Evolutionary conservation across 23 tunicate genomes (phyloP).

Genomic region (Pegea sp.): DNA sequence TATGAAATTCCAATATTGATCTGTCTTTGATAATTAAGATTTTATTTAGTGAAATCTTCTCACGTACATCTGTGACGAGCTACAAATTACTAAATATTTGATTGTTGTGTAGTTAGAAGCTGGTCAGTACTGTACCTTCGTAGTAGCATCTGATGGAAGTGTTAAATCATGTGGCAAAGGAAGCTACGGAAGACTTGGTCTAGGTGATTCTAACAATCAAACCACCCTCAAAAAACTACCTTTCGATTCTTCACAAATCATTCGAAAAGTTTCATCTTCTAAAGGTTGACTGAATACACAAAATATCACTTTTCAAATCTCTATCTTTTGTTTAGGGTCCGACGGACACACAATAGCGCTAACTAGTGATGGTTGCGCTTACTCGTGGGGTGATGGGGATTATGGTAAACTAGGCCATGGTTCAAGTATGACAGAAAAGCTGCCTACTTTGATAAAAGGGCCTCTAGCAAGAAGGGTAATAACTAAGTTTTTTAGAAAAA

Average conservation of each 20-base stretch:
- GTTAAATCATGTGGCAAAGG: conserved; percentile 96
- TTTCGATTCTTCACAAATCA: conserved; percentile 28
- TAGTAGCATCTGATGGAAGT: conserved; percentile 33
- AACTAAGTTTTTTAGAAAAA: neutral
- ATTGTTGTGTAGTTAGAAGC: conserved; percentile 87
- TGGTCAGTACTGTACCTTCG: conserved; percentile 97
- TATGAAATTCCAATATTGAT: too few species aligned
- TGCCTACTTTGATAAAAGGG: conserved; percentile 50
- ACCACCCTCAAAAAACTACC: conserved; percentile 31
- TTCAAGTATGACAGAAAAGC: conserved; percentile 62
- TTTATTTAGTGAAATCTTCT: too few species aligned
- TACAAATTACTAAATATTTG: too few species aligned
- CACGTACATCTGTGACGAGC: too few species aligned
- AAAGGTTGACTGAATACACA: too few species aligned
- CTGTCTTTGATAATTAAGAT: too few species aligned
- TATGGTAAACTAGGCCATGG: conserved; percentile 96
- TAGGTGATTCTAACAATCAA: conserved; percentile 96
- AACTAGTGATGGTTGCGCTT: conserved; percentile 52
- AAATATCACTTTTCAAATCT: too few species aligned
- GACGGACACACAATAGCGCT: conserved; percentile 95
- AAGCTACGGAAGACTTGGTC: conserved; percentile 87
- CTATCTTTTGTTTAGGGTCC: conserved; percentile 31
- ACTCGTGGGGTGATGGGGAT: conserved; percentile 98
- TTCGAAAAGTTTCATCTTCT: conserved; percentile 65
- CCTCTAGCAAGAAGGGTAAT: conserved; percentile 48